Conservation (phyloP, 2,797 vertebrate species). For the Periophthalmus magnuspinnatus region DNA sequence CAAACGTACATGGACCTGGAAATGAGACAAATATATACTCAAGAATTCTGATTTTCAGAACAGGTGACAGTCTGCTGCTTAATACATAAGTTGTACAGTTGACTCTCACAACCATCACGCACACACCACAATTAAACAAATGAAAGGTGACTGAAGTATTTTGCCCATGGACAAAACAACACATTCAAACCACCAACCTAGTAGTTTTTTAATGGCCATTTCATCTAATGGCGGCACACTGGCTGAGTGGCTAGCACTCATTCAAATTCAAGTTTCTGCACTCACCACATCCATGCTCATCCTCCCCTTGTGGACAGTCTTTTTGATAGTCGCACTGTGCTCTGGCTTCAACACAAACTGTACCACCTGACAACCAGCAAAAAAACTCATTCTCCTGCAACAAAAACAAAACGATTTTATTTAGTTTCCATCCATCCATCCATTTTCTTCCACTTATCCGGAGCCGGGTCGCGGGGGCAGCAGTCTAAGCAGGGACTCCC, state of each 20-base stretch:
- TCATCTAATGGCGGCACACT: too few relatives aligned
- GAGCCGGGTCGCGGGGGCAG: too few relatives aligned
- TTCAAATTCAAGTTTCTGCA: neutral
- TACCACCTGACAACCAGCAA: constrained; percentile 66
- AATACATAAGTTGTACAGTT: neutral
- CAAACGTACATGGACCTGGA: constrained; percentile 78
- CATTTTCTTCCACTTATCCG: too few relatives aligned
- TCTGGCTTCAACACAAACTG: constrained; percentile 55
- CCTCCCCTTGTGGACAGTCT: constrained; percentile 76
- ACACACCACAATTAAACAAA: too few relatives aligned
- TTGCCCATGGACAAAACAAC: too few relatives aligned
- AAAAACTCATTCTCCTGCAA: constrained; percentile 68
- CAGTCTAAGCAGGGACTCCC: too few relatives aligned
- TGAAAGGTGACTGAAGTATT: too few relatives aligned
- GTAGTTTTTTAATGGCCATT: too few relatives aligned
- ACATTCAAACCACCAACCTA: too few relatives aligned
- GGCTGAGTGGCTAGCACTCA: too few relatives aligned
- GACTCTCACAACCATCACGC: too few relatives aligned
- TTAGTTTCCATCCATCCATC: too few relatives aligned
- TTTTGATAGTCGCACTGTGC: constrained; percentile 67
- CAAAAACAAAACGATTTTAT: neutral
- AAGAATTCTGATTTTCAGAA: neutral
- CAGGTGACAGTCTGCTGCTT: neutral
- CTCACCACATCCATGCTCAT: constrained; percentile 78
- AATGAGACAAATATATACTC: neutral